Conservation (phyloP, 2,888 invertebrate genomes). For the Coenonympha arcania region DNA sequence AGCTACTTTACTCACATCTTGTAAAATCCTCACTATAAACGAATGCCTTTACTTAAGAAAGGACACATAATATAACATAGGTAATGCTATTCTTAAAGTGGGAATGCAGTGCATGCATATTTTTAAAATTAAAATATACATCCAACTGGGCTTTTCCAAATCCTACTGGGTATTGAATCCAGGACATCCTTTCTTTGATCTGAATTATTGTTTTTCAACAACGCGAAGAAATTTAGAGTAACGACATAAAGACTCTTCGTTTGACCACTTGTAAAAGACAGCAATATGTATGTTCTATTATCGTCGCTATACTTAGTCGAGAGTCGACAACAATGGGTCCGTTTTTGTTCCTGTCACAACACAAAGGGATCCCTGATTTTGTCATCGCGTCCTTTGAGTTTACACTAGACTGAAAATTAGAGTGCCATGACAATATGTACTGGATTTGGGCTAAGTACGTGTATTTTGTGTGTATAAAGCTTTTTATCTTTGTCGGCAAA, state of each 20-base stretch:
- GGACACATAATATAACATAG: too few species aligned
- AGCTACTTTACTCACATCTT: too few species aligned
- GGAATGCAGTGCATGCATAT: too few species aligned
- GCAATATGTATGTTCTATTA: slow-evolving; percentile 42
- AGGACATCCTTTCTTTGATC: too few species aligned
- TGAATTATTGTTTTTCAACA: background rate
- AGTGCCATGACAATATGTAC: slow-evolving; percentile 64
- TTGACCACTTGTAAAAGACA: slow-evolving; percentile 58
- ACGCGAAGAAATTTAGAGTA: background rate
- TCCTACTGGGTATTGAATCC: too few species aligned
- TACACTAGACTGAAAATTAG: slow-evolving; percentile 71
- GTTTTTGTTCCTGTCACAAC: slow-evolving; percentile 52
- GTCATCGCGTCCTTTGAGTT: slow-evolving; percentile 67
- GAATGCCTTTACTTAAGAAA: too few species aligned
- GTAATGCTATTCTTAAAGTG: too few species aligned
- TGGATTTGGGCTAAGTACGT: slow-evolving; percentile 43
- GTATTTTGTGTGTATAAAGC: slow-evolving; percentile 40
- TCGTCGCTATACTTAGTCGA: slow-evolving; percentile 43
- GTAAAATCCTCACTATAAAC: too few species aligned
- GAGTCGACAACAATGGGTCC: slow-evolving; percentile 49
- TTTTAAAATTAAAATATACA: too few species aligned
- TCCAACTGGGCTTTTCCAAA: too few species aligned
- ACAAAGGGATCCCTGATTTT: slow-evolving; percentile 55
- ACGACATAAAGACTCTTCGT: slow-evolving; percentile 24
- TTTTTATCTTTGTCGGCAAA: slow-evolving; percentile 63